phyloP scores from a whole-genome alignment of 2,888 invertebrate genomes.

The Tenthredo distinguenda region DNA sequence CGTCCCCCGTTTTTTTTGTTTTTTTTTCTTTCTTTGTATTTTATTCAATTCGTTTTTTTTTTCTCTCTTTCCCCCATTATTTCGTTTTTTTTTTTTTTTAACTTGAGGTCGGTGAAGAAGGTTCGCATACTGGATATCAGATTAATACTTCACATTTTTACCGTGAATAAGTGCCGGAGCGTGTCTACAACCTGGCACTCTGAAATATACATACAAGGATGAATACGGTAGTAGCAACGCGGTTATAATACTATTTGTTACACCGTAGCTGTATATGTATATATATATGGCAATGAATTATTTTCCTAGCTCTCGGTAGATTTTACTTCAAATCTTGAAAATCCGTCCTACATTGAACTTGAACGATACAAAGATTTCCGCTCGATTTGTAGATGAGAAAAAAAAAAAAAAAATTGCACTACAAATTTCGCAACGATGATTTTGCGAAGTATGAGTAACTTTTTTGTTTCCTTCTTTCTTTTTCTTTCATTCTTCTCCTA shows the following conservation, averaged over 20 bases:
- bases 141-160: conserved; percentile 7
- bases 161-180: background rate
- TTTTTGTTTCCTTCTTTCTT: background rate
- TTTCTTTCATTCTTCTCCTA: background rate
- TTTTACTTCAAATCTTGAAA: no score
- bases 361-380: no score
- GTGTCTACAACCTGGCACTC: background rate
- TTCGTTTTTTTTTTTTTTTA: background rate
- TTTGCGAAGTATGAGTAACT: no score
- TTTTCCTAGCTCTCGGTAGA: no score
- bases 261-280: no score
- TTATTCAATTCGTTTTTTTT: background rate
- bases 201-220: background rate
- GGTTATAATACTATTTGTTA: background rate
- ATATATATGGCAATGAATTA: background rate
- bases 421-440: no score
- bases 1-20: background rate
- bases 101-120: background rate
- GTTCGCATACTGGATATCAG: background rate
- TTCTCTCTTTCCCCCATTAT: background rate
- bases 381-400: no score
- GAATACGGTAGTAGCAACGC: background rate
- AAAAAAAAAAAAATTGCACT: no score
- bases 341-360: no score
- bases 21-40: background rate